Evolutionary conservation across 1,140 invertebrate genomes (phyloP), one percentile per base, ranked within the genome.

Genomic region (Hyposmocoma kahamanoa): DNA sequence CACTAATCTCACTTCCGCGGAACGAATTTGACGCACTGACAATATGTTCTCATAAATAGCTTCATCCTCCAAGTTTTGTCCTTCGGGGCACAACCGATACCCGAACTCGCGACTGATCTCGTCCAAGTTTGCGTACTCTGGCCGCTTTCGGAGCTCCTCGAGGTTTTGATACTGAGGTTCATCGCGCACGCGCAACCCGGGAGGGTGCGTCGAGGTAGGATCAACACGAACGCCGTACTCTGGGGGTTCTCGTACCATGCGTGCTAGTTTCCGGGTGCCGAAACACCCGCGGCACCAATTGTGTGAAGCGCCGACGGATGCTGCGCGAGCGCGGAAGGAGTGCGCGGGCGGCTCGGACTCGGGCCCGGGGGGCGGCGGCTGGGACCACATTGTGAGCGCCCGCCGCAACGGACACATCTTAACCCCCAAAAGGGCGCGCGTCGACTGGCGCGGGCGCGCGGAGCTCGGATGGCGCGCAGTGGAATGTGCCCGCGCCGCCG

Each of bases 361-460:
- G 22, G 80, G 79, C 54, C 72, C 73, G 66, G 84, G 85, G 53
- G 72, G 73, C 61, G 71, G 74, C 58, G 68, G 74, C 53, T 78
- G 69, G 60, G 73, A 76, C 77, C 74, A 81, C 73, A 78, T 81
- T 45, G 72, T 68, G 66, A 69, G 67, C 63, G 76, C 72, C 69
- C 69, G 82, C 72, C 72, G 78, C 73, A 71, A 67, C 72, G 76
- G 86, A 79, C 86, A 78, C 74, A 87, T 88, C 72, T 87, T 86
- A 74, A 87, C 86, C 73, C 84, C 84, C 76, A 86, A 85, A 70
- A 82, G 85, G 73, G 83, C 78, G 74, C 80, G 81, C 81, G 76
- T 66, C 79, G 85, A 87, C 80, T 84, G 80, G 64, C 72, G 67
- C 74, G 68, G 76, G 60, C 69, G 76, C 75, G 63, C 73, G 72